Base-by-base conservation (phyloP, 1,140 invertebrate species). In the Atopsyche davidsoni region DNA sequence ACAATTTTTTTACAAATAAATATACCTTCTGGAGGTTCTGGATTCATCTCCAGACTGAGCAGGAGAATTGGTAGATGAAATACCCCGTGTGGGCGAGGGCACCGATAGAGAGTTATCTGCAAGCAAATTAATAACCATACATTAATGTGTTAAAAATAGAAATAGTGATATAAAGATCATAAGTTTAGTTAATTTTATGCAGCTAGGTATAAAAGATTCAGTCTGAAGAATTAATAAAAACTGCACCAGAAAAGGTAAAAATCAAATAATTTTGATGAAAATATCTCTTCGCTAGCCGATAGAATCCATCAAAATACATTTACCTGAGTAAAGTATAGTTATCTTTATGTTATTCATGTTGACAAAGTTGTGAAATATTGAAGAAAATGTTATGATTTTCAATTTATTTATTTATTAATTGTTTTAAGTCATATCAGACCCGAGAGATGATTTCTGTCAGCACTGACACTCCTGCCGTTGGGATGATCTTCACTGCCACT, bases 11-110 rank as follows among this genome's bases (percentile, higher is more conserved):
- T 17, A 23, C 11, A 34, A 4, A 48, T 23, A n/a, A 32, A 41
- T 41, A 25, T 58, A 73, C 72, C 72, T 72, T 56, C 72, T 56
- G 4, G 72, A 74, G 18, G 68, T 71, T 57, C 72, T 65, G 10
- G 72, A 74, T 36, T 74, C 72, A 39, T 74, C 72, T 3, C 72
- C 72, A 13, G 72, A 74, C 53, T 74, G 72, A n/a, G 64, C 68
- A 18, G 72, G 72, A 0, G 72, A 74, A 17, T 69, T 70, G 10
- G 70, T 69, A 13, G 69, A 48, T 19, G 56, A 58, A 18, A 45
- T 44, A 13, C 45, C 45, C 46, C 69, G 64, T 25, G 68, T 45
- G 17, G 52, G 45, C 22, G 53, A 71, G 10, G 72, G 68, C 42
- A 73, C 60, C 39, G 66, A 59, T 46, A 74, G 47, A 10, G 66